phyloP scores from a whole-genome alignment of 2,888 invertebrate genomes.

The Drosophila rellima region DNA sequence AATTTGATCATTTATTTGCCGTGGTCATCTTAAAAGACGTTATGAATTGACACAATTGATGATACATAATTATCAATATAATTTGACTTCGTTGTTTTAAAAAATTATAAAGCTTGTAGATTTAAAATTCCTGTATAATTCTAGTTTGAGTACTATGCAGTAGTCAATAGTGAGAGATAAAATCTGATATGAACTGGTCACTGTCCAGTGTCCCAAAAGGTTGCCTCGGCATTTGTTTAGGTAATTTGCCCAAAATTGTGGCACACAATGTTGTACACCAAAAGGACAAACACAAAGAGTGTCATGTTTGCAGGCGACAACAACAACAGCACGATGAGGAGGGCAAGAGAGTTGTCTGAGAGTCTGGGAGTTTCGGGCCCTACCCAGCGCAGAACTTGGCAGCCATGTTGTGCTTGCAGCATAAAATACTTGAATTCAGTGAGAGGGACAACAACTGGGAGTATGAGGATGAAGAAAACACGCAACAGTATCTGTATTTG shows the following conservation, averaged over 20 bases:
- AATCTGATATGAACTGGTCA: conserved; percentile 20
- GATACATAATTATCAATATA: no score
- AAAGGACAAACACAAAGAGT: conserved; percentile 45
- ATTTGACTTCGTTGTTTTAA: no score
- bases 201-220: conserved; percentile 33
- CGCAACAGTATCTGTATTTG: conserved; percentile 54
- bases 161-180: conserved; percentile 1
- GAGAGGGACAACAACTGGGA: conserved; percentile 21
- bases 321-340: conserved; percentile 43
- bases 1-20: no score
- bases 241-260: conserved; percentile 75
- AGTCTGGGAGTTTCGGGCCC: not conserved
- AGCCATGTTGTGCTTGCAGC: conserved; percentile 53
- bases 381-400: conserved; percentile 43
- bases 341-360: not conserved
- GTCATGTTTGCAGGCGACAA: conserved; percentile 56
- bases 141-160: not conserved
- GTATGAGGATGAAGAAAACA: conserved; percentile 20
- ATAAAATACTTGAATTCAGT: conserved; percentile 42
- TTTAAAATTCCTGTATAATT: not conserved
- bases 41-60: no score
- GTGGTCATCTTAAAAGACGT: no score
- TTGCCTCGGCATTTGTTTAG: conserved; percentile 65
- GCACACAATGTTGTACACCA: conserved; percentile 62
- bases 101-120: not conserved